A percentile compares a stretch with the other conserved stretches of the same genome.
These are phyloP conservation scores for Zaprionus taronus DNA, from an alignment of 1,140 invertebrate genomes.

Conservation along the genomic window DNA sequence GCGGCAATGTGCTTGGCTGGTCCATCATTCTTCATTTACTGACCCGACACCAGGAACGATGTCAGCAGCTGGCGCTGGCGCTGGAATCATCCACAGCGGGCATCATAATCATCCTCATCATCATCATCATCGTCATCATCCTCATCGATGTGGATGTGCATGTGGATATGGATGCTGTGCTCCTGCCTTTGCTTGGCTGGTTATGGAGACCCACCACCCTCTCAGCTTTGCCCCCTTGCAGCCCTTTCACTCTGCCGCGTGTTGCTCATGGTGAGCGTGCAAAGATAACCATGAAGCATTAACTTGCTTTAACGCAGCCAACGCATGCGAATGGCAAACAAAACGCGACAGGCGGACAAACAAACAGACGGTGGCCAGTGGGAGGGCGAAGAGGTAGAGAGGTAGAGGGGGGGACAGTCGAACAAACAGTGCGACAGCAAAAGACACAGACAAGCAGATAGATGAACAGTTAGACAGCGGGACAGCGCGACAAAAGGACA, in stretches of 20 bases:
- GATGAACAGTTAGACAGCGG: slow-evolving; percentile 18
- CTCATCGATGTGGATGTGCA: slow-evolving; percentile 66
- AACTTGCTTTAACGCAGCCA: slow-evolving; percentile 62
- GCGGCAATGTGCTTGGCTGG: slow-evolving; percentile 29
- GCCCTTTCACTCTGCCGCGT: neutral
- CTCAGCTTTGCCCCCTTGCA: neutral
- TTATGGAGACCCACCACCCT: neutral
- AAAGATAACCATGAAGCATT: slow-evolving; percentile 69
- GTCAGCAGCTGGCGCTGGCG: slow-evolving; percentile 71
- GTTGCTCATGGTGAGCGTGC: slow-evolving; percentile 51
- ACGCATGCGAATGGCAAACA: slow-evolving; percentile 76
- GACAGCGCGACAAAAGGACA: slow-evolving; percentile 9
- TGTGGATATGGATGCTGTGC: slow-evolving; percentile 45
- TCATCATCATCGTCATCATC: slow-evolving; percentile 48
- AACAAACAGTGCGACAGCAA: slow-evolving; percentile 30
- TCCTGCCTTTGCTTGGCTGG: slow-evolving; percentile 1
- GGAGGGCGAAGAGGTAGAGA: neutral
- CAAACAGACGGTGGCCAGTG: slow-evolving; percentile 1
- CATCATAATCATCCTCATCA: slow-evolving; percentile 34
- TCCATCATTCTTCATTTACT: slow-evolving; percentile 82
- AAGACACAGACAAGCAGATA: slow-evolving; percentile 11
- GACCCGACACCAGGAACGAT: slow-evolving; percentile 68
- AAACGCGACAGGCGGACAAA: slow-evolving; percentile 67
- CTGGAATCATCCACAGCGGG: slow-evolving; percentile 22
- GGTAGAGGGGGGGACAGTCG: slow-evolving; percentile 19